Evolutionary conservation across 2,888 invertebrate species (phyloP).

Genomic region (Napeogenes sylphis): DNA sequence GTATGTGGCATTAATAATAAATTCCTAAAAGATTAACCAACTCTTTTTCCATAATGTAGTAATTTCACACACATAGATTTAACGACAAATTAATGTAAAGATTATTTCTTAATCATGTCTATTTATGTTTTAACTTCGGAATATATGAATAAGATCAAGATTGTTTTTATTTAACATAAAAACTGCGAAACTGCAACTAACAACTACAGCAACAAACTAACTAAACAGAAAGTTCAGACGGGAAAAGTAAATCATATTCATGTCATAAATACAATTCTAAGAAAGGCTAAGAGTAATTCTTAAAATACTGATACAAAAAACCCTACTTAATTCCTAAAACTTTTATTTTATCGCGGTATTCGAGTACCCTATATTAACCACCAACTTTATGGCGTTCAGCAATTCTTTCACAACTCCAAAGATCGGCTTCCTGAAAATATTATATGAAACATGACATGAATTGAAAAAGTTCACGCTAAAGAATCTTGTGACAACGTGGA

Average conservation of each 20-base stretch:
- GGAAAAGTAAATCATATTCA: background rate
- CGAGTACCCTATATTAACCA: constrained; percentile 42
- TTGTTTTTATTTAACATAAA: too few relatives aligned
- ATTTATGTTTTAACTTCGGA: too few relatives aligned
- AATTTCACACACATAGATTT: too few relatives aligned
- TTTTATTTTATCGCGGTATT: constrained; percentile 52
- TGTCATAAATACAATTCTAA: background rate
- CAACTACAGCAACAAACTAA: too few relatives aligned
- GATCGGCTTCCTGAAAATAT: constrained; percentile 56
- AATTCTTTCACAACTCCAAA: constrained; percentile 55
- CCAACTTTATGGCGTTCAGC: constrained; percentile 47
- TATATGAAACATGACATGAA: constrained; percentile 62
- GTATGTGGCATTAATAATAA: too few relatives aligned
- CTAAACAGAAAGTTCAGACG: background rate
- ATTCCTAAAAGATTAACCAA: too few relatives aligned
- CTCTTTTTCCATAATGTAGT: too few relatives aligned
- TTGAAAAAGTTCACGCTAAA: constrained; percentile 57
- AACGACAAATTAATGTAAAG: too few relatives aligned
- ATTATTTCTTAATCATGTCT: too few relatives aligned
- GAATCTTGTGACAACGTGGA: constrained; percentile 45
- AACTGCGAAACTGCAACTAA: too few relatives aligned
- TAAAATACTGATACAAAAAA: constrained; percentile 13
- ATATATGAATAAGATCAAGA: too few relatives aligned
- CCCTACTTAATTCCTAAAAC: constrained; percentile 32
- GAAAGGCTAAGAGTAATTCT: constrained; percentile 1